Evolutionary conservation across 2,888 invertebrate species (phyloP).

Genomic region (Leucoma salicis): DNA sequence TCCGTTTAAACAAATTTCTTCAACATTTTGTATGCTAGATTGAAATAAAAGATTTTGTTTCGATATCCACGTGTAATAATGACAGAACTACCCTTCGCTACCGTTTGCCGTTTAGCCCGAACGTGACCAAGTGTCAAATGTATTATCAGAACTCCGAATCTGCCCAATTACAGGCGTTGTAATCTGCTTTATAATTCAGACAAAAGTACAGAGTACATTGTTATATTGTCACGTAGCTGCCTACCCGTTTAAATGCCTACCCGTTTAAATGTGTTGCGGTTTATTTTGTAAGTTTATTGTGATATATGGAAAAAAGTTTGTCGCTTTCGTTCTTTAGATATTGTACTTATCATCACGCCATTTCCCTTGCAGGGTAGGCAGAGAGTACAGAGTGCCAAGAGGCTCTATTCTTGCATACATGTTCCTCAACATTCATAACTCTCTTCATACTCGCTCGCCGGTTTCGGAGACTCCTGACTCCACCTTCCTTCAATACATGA

Average conservation of each 20-base stretch:
- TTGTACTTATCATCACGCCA: too few relatives aligned
- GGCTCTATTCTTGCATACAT: too few relatives aligned
- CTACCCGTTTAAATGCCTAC: conserved; percentile 17
- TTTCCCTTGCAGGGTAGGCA: too few relatives aligned
- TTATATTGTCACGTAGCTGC: conserved; percentile 32
- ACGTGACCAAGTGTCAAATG: conserved; percentile 38
- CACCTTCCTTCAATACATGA: too few relatives aligned
- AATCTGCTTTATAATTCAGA: conserved; percentile 37
- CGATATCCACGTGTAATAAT: conserved; percentile 20
- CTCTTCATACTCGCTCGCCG: too few relatives aligned
- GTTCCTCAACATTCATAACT: too few relatives aligned
- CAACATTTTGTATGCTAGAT: conserved; percentile 1
- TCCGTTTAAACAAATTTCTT: not conserved
- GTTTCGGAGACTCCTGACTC: too few relatives aligned
- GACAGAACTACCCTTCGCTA: conserved; percentile 10
- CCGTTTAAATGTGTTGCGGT: conserved; percentile 3
- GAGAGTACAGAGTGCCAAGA: too few relatives aligned
- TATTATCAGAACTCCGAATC: conserved; percentile 31
- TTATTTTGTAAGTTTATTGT: not conserved
- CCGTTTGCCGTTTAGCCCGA: conserved; percentile 30
- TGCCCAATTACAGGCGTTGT: conserved; percentile 36
- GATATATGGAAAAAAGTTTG: not conserved
- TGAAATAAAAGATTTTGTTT: conserved; percentile 9
- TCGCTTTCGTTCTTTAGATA: too few relatives aligned
- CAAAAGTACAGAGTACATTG: conserved; percentile 27